A percentile compares a stretch with the other conserved stretches of the same genome.
phyloP scores from a whole-genome alignment of 2,888 invertebrate genomes.

The Argyresthia albistria region DNA sequence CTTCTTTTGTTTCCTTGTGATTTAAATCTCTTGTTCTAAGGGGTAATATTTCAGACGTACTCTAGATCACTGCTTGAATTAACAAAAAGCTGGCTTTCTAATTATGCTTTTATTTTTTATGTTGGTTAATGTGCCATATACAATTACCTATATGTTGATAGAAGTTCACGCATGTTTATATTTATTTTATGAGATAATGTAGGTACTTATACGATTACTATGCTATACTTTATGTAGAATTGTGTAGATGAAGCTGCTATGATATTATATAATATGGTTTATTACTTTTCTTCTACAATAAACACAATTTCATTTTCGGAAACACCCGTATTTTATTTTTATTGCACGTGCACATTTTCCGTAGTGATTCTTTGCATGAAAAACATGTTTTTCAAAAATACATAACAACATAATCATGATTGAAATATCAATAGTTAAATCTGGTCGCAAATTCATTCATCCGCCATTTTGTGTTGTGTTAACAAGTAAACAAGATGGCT shows the following conservation, averaged over 20 bases:
- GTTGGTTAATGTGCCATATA: background rate
- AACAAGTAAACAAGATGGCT: constrained; percentile 57
- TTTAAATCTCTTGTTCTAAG: too few species aligned
- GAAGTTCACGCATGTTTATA: background rate
- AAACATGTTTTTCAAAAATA: background rate
- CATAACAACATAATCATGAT: too few species aligned
- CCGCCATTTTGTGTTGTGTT: constrained; percentile 43
- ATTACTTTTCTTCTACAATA: constrained; percentile 20
- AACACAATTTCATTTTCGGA: constrained; percentile 29
- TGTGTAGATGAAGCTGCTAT: constrained; percentile 10
- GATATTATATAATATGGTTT: constrained; percentile 6
- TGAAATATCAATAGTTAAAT: too few species aligned
- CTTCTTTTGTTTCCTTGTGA: background rate
- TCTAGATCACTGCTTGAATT: background rate
- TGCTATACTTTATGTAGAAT: constrained; percentile 13
- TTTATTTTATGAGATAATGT: background rate
- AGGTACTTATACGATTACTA: constrained; percentile 3
- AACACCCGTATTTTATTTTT: constrained; percentile 17
- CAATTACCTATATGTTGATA: background rate
- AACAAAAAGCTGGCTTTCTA: constrained; percentile 38
- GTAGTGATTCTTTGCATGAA: background rate
- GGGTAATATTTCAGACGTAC: background rate
- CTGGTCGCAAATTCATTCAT: background rate
- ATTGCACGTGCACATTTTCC: background rate
- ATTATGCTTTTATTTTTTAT: constrained; percentile 30